Percentiles rank a stretch among this genome's conserved stretches.
Conservation (phyloP, 2,888 invertebrate genomes). For the Cantharis flavilabris region DNA sequence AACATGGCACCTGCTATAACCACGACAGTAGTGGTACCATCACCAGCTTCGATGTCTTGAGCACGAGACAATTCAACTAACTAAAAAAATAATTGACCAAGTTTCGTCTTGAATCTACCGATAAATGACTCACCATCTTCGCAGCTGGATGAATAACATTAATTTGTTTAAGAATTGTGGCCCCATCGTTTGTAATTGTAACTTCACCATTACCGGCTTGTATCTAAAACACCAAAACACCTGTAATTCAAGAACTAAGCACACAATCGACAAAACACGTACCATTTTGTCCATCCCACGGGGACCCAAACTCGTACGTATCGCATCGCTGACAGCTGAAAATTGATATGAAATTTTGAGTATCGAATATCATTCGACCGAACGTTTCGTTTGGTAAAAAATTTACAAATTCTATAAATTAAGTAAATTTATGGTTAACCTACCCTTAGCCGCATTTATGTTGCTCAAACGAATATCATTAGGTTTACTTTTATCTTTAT, state of each 20-base stretch:
- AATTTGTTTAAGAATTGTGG: slow-evolving; percentile 98
- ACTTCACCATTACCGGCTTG: slow-evolving; percentile 97
- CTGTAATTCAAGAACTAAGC: background rate
- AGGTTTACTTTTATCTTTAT: slow-evolving; percentile 93
- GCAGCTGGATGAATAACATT: slow-evolving; percentile 98
- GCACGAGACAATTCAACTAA: slow-evolving; percentile 97
- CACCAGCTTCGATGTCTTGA: slow-evolving; percentile 98
- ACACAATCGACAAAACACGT: slow-evolving; percentile 39
- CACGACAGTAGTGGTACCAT: slow-evolving; percentile 98
- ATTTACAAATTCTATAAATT: background rate
- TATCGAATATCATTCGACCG: background rate
- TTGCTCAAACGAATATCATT: slow-evolving; percentile 92
- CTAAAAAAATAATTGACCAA: slow-evolving; percentile 57
- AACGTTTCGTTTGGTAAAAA: background rate
- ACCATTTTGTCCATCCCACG: slow-evolving; percentile 99
- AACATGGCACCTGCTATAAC: slow-evolving; percentile 95
- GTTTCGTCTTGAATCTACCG: background rate
- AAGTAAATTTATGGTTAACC: background rate
- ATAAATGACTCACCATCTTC: slow-evolving; percentile 78
- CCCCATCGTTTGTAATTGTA: slow-evolving; percentile 99
- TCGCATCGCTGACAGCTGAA: slow-evolving; percentile 97
- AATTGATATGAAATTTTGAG: slow-evolving; percentile 40
- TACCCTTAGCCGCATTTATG: slow-evolving; percentile 98
- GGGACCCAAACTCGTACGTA: slow-evolving; percentile 97
- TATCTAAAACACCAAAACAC: slow-evolving; percentile 65